These are phyloP conservation scores for Bradypodion pumilum DNA, from an alignment of 2,797 vertebrate species.

Conservation along the genomic window DNA sequence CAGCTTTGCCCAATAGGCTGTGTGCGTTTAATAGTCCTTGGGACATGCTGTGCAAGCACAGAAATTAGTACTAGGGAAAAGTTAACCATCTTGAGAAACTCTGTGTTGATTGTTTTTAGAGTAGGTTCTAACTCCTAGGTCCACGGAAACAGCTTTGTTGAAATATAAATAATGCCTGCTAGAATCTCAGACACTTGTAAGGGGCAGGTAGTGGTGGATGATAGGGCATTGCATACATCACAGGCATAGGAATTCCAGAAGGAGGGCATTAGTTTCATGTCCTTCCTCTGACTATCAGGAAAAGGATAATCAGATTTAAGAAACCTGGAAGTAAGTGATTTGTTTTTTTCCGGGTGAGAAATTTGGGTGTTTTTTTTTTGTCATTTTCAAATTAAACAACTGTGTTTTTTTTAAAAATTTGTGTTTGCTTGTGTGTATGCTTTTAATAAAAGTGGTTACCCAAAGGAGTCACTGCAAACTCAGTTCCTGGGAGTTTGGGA, in stretches of 20 bases:
- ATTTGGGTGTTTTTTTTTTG: neutral
- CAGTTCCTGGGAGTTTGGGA: too few species aligned
- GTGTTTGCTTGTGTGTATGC: too few species aligned
- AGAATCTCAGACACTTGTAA: neutral
- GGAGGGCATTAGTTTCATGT: too few species aligned
- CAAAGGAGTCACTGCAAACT: too few species aligned
- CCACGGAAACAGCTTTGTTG: too few species aligned
- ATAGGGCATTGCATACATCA: too few species aligned
- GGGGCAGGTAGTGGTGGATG: too few species aligned
- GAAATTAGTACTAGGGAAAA: neutral
- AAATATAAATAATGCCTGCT: too few species aligned
- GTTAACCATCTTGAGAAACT: neutral
- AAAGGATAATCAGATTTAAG: neutral
- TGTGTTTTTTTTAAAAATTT: too few species aligned
- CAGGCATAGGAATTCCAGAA: too few species aligned
- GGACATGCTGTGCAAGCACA: neutral
- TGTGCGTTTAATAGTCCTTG: neutral
- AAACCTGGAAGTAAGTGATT: neutral
- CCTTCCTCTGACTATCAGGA: neutral
- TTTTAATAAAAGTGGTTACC: too few species aligned
- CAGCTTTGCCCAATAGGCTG: neutral
- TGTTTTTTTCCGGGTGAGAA: neutral
- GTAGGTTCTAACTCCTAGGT: too few species aligned
- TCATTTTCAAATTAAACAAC: neutral
- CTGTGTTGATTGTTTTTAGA: neutral